Evolutionary conservation across 2,797 vertebrate species (phyloP), one percentile per base, ranked within the genome.

Genomic region (Siniperca obscura): DNA sequence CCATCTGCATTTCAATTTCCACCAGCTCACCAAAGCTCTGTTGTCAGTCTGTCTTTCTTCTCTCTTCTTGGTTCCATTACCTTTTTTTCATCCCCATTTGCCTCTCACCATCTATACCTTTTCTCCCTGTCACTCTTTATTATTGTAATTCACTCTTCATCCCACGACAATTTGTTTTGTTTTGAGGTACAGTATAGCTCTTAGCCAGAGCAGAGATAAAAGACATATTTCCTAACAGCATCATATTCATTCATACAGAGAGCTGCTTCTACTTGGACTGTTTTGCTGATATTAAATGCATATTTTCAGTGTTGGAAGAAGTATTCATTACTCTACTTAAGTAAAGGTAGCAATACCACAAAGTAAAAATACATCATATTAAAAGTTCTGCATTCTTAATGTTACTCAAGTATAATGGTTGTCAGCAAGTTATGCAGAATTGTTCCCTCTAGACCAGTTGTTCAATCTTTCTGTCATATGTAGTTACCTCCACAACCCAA

Each of bases 1-100:
- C 65, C 72, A 81, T 87, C 75, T 87, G 84, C 80, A 83, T 86
- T 87, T 90, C 86, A 84, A 77, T 84, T 78, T 81, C 73, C 68
- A 64, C 38, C 81, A 30, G 36, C 81, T 85, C n/a, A 74, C 75
- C 68, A 50, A 75, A 21, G 71, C 74, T 80, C 55, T 44, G 53
- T 27, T 87, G 73, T 74, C 79, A 76, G 57, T 57, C 66, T n/a
- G 3, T 38, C 59, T 52, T 59, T 81, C n/a, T 50, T 64, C 67
- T 38, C 73, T 73, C 16, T 14, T 69, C 67, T 65, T 25, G 22
- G 3, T 74, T 82, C 38, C 38, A 64, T 70, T 78, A 67, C 16
- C 2, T 59, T 30, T 70, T 53, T 73, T 56, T 56, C 70, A 56
- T 60, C 74, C 64, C 53, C 53, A 27, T 68, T 76, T 75, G 22